Evolutionary conservation across 2,113 vertebrate species (phyloP), one percentile per base, ranked within the genome.

Genomic region (Cervus canadensis): DNA sequence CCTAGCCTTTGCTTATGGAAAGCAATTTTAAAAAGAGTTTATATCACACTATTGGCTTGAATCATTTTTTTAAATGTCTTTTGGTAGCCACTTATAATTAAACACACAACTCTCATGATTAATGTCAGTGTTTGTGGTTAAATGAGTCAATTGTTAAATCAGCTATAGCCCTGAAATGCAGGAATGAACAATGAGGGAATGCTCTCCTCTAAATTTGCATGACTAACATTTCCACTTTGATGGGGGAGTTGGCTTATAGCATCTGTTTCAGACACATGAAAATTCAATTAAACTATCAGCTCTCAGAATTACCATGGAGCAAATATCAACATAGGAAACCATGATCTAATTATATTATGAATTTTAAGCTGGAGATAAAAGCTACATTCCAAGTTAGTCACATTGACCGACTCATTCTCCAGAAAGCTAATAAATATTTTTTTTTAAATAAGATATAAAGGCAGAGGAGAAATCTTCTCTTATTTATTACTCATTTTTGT

Each of bases 251-350:
- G 97, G 93, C 92, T 84, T 98, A 92, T 91, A 98, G 98, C 98
- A 97, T 99, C 98, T 98, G 97, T 98, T 98, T 98, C 97, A 98
- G 98, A 97, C 97, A 96, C 96, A 98, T 97, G 98, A 98, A 99
- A 98, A 98, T 98, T 98, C 98, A 98, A 98, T 98, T 99, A 98
- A 98, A 98, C 97, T 97, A 98, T 97, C 98, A 98, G 81, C 95
- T 97, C 86, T 98, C 92, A 97, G 96, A 98, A 98, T 98, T 98
- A 97, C 93, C 2, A 21, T 94, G 97, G 83, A 94, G 95, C 78
- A 98, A 98, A 98, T 97, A 99, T 60, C 98, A 98, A 98, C 97
- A 98, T 59, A 5, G 33, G 92, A 98, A 98, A 97, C 23, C 98
- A 95, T 98, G 97, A 98, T 93, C 97, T 98, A 98, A 99, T 98